Evolutionary conservation across 92 coral and sea anemone genomes (phyloP).

Genomic region (Palythoa caribaeorum): DNA sequence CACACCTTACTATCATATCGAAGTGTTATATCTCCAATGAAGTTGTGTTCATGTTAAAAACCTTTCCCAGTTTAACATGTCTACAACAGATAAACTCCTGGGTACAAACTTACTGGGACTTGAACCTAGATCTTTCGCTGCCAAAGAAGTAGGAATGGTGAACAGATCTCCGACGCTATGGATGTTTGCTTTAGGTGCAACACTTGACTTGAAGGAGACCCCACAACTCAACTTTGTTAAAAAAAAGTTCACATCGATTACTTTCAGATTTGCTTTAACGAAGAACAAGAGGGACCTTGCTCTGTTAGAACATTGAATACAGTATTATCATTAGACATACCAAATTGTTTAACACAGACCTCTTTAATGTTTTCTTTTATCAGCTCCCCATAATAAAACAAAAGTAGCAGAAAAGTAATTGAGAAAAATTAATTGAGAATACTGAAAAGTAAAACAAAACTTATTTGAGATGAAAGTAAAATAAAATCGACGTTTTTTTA

Average conservation of each 20-base stretch:
- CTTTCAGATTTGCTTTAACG: constrained; percentile 27
- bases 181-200: background rate
- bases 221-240: background rate
- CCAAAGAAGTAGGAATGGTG: background rate
- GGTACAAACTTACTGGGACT: constrained; percentile 11
- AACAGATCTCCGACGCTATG: background rate
- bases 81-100: constrained; percentile 1
- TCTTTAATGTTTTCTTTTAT: constrained; percentile 17
- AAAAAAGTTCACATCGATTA: constrained; percentile 7
- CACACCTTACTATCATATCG: constrained; percentile 2
- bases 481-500: no score
- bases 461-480: no score
- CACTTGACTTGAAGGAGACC: no score
- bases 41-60: background rate
- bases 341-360: constrained; percentile 22
- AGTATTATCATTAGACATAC: background rate
- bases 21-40: background rate
- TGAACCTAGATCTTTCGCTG: background rate
- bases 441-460: no score
- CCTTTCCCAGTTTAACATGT: constrained; percentile 28
- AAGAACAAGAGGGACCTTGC: constrained; percentile 37
- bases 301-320: constrained; percentile 43
- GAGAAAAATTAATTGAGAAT: no score
- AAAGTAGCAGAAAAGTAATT: no score
- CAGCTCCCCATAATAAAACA: constrained; percentile 15